Evolutionary conservation across 2,113 vertebrate genomes (phyloP).

Genomic region (Regulus satrapa): DNA sequence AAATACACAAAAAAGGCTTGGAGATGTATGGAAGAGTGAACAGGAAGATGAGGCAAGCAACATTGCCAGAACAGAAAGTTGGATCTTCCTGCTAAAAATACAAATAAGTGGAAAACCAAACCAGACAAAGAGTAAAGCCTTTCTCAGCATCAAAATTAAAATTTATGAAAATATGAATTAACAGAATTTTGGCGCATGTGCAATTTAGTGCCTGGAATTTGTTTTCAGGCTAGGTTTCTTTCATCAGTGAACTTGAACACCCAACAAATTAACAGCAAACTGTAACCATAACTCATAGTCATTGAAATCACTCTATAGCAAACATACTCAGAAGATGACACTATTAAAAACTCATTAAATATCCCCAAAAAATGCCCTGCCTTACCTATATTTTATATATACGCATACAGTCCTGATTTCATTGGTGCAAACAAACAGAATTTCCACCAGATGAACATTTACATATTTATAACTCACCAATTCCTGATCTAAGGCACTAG

Average conservation of each 20-base stretch:
- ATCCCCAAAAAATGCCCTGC: background rate
- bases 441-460: background rate
- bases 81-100: background rate
- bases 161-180: background rate
- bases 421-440: background rate
- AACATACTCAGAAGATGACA: background rate
- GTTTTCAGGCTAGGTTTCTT: background rate
- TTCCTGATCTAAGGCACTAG: slow-evolving; percentile 82
- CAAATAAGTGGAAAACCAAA: background rate
- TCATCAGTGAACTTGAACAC: background rate
- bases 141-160: background rate
- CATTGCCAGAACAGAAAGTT: background rate
- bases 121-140: background rate
- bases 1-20: background rate
- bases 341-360: background rate
- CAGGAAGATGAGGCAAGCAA: background rate
- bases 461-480: slow-evolving; percentile 68
- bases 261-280: background rate
- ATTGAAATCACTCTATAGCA: background rate
- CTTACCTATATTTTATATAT: background rate
- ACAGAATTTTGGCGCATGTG: background rate
- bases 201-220: background rate
- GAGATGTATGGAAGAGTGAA: background rate
- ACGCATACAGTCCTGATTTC: background rate
- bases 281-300: background rate